A percentile compares a stretch with the other conserved stretches of the same genome.
Evolutionary conservation across 2,888 invertebrate species (phyloP).

Genomic region (Chydorus sphaericus): DNA sequence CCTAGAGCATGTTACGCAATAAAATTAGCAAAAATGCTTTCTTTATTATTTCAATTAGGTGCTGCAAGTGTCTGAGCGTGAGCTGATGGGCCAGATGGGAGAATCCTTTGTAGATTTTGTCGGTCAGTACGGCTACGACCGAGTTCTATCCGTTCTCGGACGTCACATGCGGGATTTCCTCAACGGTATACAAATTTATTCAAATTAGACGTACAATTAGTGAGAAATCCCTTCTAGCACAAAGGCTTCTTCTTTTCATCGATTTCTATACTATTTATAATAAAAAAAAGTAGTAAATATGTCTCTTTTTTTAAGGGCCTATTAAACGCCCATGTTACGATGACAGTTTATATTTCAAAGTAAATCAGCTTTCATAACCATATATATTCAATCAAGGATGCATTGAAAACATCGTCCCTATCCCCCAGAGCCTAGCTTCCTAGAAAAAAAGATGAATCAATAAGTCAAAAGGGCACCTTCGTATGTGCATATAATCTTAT

Average conservation of each 20-base stretch:
- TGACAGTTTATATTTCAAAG: background rate
- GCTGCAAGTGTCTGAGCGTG: conserved; percentile 66
- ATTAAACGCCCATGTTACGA: background rate
- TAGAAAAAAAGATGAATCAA: no score
- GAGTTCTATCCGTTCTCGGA: conserved; percentile 75
- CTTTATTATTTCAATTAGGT: conserved; percentile 41
- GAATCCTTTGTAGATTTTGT: conserved; percentile 86
- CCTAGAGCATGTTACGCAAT: no score
- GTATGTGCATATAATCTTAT: no score
- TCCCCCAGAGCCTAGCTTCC: no score
- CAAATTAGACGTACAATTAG: background rate
- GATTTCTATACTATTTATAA: background rate
- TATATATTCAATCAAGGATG: background rate
- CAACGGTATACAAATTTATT: conserved; percentile 44
- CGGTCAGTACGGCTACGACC: conserved; percentile 86
- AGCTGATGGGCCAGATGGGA: conserved; percentile 89
- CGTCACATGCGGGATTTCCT: conserved; percentile 90
- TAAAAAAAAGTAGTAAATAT: background rate
- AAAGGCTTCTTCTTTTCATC: background rate
- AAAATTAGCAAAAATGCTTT: no score
- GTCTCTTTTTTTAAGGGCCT: background rate
- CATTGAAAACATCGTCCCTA: no score
- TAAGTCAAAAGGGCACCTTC: no score
- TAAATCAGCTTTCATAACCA: background rate
- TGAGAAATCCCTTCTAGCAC: background rate